A percentile compares a stretch with the other conserved stretches of the same genome.
Conservation (phyloP, 1,140 invertebrate genomes). For the Camponotus floridanus region DNA sequence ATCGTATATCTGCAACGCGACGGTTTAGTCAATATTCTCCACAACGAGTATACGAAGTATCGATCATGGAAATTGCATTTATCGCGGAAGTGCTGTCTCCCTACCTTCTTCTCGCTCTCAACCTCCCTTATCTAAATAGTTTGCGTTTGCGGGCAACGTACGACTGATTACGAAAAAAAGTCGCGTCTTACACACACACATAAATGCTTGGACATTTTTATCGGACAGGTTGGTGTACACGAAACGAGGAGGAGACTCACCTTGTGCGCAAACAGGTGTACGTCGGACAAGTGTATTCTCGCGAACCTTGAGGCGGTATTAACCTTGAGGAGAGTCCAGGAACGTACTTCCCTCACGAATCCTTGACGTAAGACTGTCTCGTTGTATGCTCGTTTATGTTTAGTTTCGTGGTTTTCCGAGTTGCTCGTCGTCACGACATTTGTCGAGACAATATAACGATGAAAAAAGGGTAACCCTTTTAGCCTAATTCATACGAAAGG, state of each 20-base stretch:
- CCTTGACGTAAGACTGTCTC: slow-evolving; percentile 81
- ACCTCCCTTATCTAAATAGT: slow-evolving; percentile 8
- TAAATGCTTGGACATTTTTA: slow-evolving; percentile 12
- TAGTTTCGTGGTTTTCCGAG: slow-evolving; percentile 77
- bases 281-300: background rate
- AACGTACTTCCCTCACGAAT: slow-evolving; percentile 70
- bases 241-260: slow-evolving; percentile 63
- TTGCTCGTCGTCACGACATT: slow-evolving; percentile 71
- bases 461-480: slow-evolving; percentile 76
- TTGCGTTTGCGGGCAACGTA: background rate
- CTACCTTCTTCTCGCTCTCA: background rate
- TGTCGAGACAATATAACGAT: slow-evolving; percentile 75
- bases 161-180: slow-evolving; percentile 15
- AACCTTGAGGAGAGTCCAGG: slow-evolving; percentile 68
- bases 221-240: background rate
- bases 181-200: background rate
- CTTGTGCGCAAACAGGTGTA: slow-evolving; percentile 51
- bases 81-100: slow-evolving; percentile 27
- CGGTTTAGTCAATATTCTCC: background rate
- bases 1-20: slow-evolving; percentile 35
- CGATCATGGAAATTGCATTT: slow-evolving; percentile 48
- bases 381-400: slow-evolving; percentile 71
- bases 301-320: slow-evolving; percentile 64
- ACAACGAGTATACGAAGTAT: background rate
- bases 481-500: slow-evolving; percentile 15